phyloP scores from a whole-genome alignment of 2,113 vertebrate genomes.

The Nannobrachium achirus region DNA sequence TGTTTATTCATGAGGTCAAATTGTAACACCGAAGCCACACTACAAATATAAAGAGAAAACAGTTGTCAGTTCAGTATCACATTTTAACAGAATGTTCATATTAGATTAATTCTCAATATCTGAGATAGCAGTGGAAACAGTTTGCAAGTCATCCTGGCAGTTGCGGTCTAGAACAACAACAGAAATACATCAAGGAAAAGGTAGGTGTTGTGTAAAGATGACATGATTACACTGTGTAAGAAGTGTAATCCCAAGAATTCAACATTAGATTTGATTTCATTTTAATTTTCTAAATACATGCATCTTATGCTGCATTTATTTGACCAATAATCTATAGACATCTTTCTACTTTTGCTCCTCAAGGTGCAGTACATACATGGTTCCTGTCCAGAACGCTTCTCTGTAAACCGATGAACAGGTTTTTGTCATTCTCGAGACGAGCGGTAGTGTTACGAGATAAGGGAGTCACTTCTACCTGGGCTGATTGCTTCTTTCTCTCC shows the following conservation, averaged over 20 bases:
- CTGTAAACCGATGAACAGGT: conserved; percentile 10
- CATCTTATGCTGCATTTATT: background rate
- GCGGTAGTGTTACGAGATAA: conserved; percentile 44
- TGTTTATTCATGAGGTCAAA: too few relatives aligned
- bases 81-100: too few relatives aligned
- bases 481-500: conserved; percentile 48
- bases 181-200: background rate
- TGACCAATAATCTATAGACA: background rate
- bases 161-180: background rate
- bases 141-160: too few relatives aligned
- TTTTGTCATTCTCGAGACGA: background rate
- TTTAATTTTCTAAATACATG: background rate
- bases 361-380: background rate
- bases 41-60: too few relatives aligned
- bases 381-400: background rate
- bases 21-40: too few relatives aligned
- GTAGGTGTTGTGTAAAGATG: too few relatives aligned
- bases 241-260: too few relatives aligned
- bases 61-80: too few relatives aligned
- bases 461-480: conserved; percentile 53
- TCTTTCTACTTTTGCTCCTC: background rate
- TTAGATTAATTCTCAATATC: too few relatives aligned
- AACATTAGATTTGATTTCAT: background rate
- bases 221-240: too few relatives aligned
- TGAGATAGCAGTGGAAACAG: too few relatives aligned